phyloP scores from a whole-genome alignment of 2,113 vertebrate genomes.

The Lucifuga dentata region DNA sequence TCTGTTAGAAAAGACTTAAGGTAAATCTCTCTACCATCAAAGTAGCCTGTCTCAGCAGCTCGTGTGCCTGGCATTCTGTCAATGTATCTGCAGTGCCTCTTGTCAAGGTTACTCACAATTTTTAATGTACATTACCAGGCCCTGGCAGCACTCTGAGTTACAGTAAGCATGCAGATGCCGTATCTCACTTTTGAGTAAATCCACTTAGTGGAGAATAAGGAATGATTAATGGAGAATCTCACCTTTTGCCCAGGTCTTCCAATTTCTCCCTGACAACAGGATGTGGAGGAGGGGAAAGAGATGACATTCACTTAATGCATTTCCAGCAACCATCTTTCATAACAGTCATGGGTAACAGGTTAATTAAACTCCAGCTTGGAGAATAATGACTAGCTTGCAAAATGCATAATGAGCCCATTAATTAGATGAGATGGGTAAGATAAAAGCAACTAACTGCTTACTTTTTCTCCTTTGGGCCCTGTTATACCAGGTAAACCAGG shows the following conservation, averaged over 20 bases:
- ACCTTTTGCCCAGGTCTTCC: constrained; percentile 98
- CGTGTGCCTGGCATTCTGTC: constrained; percentile 38
- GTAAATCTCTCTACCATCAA: constrained; percentile 24
- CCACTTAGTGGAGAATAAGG: constrained; percentile 68
- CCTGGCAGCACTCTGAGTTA: constrained; percentile 44
- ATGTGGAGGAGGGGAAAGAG: constrained; percentile 63
- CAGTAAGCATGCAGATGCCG: constrained; percentile 32
- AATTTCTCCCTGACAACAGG: constrained; percentile 92
- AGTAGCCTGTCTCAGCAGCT: constrained; percentile 57
- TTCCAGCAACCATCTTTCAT: constrained; percentile 55
- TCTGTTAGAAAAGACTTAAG: constrained; percentile 25
- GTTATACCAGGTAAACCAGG: constrained; percentile 90
- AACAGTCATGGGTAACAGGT: constrained; percentile 47
- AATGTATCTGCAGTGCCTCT: constrained; percentile 43
- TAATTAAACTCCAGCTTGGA: constrained; percentile 45
- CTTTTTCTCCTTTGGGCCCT: constrained; percentile 96
- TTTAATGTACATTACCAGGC: constrained; percentile 43
- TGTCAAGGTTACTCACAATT: constrained; percentile 72
- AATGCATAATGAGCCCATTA: constrained; percentile 18
- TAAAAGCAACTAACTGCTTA: constrained; percentile 68
- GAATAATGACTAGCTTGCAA: constrained; percentile 27
- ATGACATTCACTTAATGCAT: constrained; percentile 62
- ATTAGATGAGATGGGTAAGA: constrained; percentile 8
- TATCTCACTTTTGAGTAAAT: constrained; percentile 74
- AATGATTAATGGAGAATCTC: constrained; percentile 76